Evolutionary conservation across 2,888 invertebrate genomes (phyloP).

Genomic region (Abrostola tripartita): DNA sequence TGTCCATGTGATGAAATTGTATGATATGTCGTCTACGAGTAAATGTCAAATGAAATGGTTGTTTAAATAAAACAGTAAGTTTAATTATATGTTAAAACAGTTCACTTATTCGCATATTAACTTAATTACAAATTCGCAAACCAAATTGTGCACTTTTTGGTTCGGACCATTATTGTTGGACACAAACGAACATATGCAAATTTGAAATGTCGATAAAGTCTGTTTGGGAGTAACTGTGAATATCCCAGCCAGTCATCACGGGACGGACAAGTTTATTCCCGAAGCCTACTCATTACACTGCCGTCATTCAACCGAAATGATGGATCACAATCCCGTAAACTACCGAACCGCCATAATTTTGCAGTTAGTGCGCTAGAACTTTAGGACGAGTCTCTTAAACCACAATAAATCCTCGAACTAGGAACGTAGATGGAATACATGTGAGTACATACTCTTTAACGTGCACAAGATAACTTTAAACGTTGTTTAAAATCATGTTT

Average conservation of each 20-base stretch:
- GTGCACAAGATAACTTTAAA: not conserved
- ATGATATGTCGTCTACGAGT: too few species aligned
- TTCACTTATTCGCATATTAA: not conserved
- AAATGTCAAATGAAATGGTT: too few species aligned
- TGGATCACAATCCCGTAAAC: conserved; percentile 42
- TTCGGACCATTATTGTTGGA: not conserved
- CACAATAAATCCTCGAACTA: not conserved
- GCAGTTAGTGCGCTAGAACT: conserved; percentile 24
- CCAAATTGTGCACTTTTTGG: not conserved
- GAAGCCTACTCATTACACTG: conserved; percentile 36
- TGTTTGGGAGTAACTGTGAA: conserved; percentile 5
- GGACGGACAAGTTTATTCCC: conserved; percentile 30
- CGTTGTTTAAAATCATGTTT: too few species aligned
- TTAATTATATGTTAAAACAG: too few species aligned
- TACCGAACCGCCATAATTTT: conserved; percentile 24
- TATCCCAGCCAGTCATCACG: conserved; percentile 13
- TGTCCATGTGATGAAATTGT: too few species aligned
- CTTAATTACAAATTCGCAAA: not conserved
- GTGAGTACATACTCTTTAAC: not conserved
- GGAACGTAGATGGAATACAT: not conserved
- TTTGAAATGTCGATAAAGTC: conserved; percentile 1
- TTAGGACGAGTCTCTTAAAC: conserved; percentile 11
- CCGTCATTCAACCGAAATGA: conserved; percentile 46
- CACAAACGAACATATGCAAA: conserved; percentile 3
- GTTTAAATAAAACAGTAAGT: too few species aligned